A percentile compares a stretch with the other conserved stretches of the same genome.
phyloP scores from a whole-genome alignment of 2,888 invertebrate genomes.

The Conistra vaccinii region DNA sequence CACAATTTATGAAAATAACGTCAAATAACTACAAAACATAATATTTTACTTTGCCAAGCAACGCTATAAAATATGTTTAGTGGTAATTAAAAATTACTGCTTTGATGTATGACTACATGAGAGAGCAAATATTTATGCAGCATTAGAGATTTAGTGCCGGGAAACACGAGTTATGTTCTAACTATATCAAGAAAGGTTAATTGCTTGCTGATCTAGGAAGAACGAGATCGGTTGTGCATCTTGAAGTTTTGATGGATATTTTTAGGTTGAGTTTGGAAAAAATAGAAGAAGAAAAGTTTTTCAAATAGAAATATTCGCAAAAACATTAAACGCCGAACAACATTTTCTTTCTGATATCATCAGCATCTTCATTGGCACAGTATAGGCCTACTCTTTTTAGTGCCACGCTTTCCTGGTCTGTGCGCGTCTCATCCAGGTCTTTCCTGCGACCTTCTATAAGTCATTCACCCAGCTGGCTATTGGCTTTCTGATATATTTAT shows the following conservation, averaged over 20 bases:
- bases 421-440: too few species aligned
- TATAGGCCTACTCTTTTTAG: not conserved
- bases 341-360: not conserved
- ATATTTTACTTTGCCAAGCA: slow-evolving; percentile 32
- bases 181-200: slow-evolving; percentile 32
- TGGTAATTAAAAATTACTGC: slow-evolving; percentile 55
- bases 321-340: not conserved
- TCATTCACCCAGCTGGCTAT: not conserved
- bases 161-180: slow-evolving; percentile 27
- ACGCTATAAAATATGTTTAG: slow-evolving; percentile 47
- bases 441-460: not conserved
- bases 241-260: not conserved
- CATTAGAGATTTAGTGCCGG: slow-evolving; percentile 22
- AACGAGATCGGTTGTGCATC: not conserved
- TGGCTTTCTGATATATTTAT: not conserved
- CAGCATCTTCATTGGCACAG: not conserved
- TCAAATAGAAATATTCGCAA: not conserved
- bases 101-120: slow-evolving; percentile 43
- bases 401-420: not conserved
- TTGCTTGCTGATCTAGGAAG: slow-evolving; percentile 17
- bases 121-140: slow-evolving; percentile 43
- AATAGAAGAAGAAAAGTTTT: not conserved
- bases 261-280: not conserved
- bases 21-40: slow-evolving; percentile 37
- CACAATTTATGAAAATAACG: slow-evolving; percentile 20